These are phyloP conservation scores for Tautogolabrus adspersus DNA, from an alignment of 2,113 vertebrate genomes.

Conservation along the genomic window DNA sequence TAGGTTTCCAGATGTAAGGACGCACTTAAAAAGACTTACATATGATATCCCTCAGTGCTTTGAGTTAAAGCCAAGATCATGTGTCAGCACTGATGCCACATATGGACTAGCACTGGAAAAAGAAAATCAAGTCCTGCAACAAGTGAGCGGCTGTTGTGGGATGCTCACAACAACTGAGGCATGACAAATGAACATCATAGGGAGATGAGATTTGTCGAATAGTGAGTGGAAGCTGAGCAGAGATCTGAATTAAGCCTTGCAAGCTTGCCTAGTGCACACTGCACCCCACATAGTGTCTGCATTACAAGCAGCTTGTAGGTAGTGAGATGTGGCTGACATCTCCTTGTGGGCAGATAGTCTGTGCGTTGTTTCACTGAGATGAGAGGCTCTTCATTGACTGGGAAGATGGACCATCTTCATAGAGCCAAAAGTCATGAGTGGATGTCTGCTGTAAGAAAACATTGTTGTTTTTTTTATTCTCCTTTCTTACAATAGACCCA, in stretches of 20 bases:
- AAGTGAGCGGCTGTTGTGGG: constrained; percentile 11
- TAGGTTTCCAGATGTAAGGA: too few relatives aligned
- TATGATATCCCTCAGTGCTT: background rate
- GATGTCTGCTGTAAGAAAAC: constrained; percentile 62
- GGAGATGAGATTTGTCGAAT: constrained; percentile 41
- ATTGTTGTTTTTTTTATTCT: constrained; percentile 18
- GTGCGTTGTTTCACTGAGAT: constrained; percentile 58
- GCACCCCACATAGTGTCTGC: constrained; percentile 78
- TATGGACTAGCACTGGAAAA: background rate
- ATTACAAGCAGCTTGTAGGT: constrained; percentile 79
- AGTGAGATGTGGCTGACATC: constrained; percentile 73
- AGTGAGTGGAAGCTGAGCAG: constrained; percentile 33
- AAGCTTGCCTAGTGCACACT: constrained; percentile 48
- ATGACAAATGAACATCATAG: constrained; percentile 16
- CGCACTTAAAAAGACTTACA: background rate
- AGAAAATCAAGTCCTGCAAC: constrained; percentile 19
- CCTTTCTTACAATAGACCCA: constrained; percentile 54
- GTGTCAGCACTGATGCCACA: background rate
- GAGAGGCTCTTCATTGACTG: constrained; percentile 77
- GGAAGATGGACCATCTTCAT: constrained; percentile 65
- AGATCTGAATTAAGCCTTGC: constrained; percentile 59
- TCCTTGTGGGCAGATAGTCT: constrained; percentile 72
- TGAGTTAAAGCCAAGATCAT: background rate
- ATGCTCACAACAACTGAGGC: constrained; percentile 23
- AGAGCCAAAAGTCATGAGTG: constrained; percentile 71